Percentiles rank a stretch among this genome's conserved stretches.
These are phyloP conservation scores for Mandrillus leucophaeus DNA, from an alignment of 2,113 vertebrate species.

Conservation along the genomic window DNA sequence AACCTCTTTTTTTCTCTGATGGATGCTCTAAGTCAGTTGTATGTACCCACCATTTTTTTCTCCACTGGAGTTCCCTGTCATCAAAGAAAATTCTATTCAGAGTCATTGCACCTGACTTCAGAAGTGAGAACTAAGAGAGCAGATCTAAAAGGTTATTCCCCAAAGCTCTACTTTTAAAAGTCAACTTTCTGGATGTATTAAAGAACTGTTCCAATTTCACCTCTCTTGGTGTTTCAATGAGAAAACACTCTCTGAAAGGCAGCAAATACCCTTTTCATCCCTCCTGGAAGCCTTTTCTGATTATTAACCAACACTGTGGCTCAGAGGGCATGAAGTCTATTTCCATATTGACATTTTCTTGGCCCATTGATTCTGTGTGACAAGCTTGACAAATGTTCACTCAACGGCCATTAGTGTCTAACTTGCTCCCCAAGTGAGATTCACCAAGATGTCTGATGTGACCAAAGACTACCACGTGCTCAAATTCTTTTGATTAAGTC, in stretches of 20 bases:
- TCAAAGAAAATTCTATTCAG: neutral
- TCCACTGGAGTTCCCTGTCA: neutral
- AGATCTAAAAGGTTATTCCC: conserved; percentile 22
- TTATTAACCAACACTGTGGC: neutral
- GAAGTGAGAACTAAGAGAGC: neutral
- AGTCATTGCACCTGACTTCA: neutral
- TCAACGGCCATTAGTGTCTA: neutral
- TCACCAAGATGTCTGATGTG: neutral
- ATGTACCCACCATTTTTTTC: fast-evolving
- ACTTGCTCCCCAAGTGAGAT: neutral
- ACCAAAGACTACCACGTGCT: neutral
- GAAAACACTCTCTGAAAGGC: neutral
- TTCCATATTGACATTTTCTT: conserved; percentile 51
- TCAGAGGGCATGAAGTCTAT: neutral
- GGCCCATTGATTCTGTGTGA: conserved; percentile 36
- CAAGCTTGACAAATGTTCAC: conserved; percentile 37
- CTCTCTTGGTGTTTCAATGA: neutral
- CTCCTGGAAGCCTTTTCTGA: conserved; percentile 3
- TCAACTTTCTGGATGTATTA: neutral
- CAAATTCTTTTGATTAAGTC: neutral
- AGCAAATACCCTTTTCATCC: neutral
- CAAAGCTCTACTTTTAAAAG: conserved; percentile 19
- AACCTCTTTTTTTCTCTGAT: neutral
- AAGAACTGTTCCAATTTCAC: conserved; percentile 34
- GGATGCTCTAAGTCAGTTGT: neutral